Conservation (phyloP, 2,113 vertebrate genomes). For the Phyllostomus discolor region DNA sequence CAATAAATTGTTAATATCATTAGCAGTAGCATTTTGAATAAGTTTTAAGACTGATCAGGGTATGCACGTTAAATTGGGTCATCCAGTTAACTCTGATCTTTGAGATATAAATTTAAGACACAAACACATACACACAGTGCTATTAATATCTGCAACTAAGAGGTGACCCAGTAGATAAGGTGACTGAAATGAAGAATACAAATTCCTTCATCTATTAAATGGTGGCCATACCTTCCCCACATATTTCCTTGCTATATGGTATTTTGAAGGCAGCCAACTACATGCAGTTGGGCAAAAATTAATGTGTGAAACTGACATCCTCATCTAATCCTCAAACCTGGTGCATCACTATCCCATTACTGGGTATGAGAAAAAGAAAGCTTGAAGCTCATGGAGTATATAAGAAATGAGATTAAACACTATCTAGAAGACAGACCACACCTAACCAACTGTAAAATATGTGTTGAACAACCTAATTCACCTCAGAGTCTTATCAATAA, state of each 20-base stretch:
- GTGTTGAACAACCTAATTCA: neutral
- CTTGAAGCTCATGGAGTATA: neutral
- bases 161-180: neutral
- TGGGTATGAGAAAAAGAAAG: neutral
- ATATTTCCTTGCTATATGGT: neutral
- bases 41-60: neutral
- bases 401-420: neutral
- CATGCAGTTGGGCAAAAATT: neutral
- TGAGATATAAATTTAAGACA: constrained; percentile 28
- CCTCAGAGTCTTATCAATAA: neutral
- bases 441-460: neutral
- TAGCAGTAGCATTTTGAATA: constrained; percentile 15
- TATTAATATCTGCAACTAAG: neutral
- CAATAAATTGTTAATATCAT: constrained; percentile 4
- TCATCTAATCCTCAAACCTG: neutral
- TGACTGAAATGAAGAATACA: neutral
- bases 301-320: neutral
- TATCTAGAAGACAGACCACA: neutral
- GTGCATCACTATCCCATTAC: neutral
- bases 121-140: neutral
- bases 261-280: neutral
- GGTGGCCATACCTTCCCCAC: neutral
- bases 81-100: neutral
- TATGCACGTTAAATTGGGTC: neutral
- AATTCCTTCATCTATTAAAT: neutral